Evolutionary conservation across 1,140 invertebrate species (phyloP), one percentile per base, ranked within the genome.

Genomic region (Drosophila lacertosa): DNA sequence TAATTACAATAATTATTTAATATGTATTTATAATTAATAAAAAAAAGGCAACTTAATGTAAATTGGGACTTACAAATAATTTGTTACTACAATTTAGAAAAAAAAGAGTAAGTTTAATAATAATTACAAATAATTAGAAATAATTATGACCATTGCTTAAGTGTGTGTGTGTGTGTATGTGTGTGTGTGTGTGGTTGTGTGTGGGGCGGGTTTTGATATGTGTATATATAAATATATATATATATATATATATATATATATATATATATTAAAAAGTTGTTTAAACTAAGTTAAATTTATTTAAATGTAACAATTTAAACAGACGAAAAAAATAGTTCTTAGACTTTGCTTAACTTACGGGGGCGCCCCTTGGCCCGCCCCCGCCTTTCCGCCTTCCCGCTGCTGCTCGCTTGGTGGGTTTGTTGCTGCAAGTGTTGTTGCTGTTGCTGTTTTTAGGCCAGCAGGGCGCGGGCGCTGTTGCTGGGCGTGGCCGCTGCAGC

Each of bases 301-400:
- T 63, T 67, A 67, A 53, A 67, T 40, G 40, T 59, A 67, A 68
- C 64, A 63, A 50, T 62, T 48, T 47, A 71, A 55, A 57, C 42
- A 65, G 7, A 24, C 16, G 48, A 53, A 66, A 32, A 65, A 53
- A 32, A 24, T 26, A 26, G 32, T 40, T 13, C 42, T 64, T 37
- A 32, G 24, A 32, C 24, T 50, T 50, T 16, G 22, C 5, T 51
- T 42, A 57, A 71, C 62, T 72, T 60, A 59, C 51, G 65, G 67
- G 53, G 68, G 53, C 62, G 33, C 62, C 62, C 63, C 65, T 55
- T 73, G 79, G 79, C 79, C 73, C 79, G 78, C 79, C 74, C 78
- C 78, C 74, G 70, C 64, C 70, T 37, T 48, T 57, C 53, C 58
- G 9, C 6, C 26, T 13, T 11, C 33, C n/a, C 33, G 3, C 33